These are phyloP conservation scores for Tenrec ecaudatus DNA, from an alignment of 2,113 vertebrate species.

Conservation along the genomic window DNA sequence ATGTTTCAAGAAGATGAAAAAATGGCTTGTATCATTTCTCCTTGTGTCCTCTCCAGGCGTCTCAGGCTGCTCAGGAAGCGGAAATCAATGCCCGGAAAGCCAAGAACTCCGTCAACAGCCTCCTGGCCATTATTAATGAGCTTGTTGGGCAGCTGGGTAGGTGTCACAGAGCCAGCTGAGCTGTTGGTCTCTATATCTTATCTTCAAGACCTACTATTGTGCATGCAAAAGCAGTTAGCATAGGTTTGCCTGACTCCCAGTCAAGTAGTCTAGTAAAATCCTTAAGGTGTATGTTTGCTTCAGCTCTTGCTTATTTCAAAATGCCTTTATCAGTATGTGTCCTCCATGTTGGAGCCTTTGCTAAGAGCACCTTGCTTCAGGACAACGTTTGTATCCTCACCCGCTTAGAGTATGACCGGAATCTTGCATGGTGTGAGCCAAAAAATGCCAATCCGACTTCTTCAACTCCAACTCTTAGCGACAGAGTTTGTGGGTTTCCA, in stretches of 20 bases:
- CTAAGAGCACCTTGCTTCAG: neutral
- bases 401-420: neutral
- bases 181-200: neutral
- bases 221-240: neutral
- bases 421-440: too few relatives aligned
- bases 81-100: constrained; percentile 97
- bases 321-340: neutral
- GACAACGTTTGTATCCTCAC: neutral
- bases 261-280: neutral
- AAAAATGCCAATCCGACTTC: too few relatives aligned
- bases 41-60: constrained; percentile 87
- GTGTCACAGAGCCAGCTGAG: neutral
- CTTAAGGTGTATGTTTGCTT: neutral
- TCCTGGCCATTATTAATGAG: constrained; percentile 91
- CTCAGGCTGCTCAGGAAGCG: constrained; percentile 94
- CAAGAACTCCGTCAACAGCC: constrained; percentile 93
- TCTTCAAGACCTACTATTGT: neutral
- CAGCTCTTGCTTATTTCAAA: neutral
- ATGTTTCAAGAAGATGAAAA: neutral
- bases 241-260: neutral
- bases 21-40: neutral
- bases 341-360: neutral
- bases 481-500: too few relatives aligned
- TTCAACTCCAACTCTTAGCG: too few relatives aligned
- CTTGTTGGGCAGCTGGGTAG: constrained; percentile 94